phyloP scores from a whole-genome alignment of 2,888 invertebrate genomes.

The Trichopoda pennipes region DNA sequence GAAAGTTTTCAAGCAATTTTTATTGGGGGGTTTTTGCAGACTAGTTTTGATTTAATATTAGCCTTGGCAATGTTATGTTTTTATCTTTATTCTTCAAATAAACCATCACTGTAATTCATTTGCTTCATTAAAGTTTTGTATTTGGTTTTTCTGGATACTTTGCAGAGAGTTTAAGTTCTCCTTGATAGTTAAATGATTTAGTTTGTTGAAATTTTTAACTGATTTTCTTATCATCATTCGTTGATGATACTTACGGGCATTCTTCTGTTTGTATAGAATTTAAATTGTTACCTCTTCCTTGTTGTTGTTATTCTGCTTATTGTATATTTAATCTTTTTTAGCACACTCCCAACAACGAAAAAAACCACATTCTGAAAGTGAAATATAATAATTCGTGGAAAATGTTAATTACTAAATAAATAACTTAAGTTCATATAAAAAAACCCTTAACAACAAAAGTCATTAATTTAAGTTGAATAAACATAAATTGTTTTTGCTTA shows the following conservation, averaged over 20 bases:
- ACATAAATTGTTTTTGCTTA: background rate
- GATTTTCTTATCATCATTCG: background rate
- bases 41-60: background rate
- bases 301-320: slow-evolving; percentile 9
- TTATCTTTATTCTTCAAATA: slow-evolving; percentile 6
- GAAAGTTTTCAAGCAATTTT: background rate
- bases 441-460: slow-evolving; percentile 8
- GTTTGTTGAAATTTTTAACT: slow-evolving; percentile 28
- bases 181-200: slow-evolving; percentile 1
- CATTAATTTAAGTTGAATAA: slow-evolving; percentile 7
- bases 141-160: background rate
- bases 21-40: background rate
- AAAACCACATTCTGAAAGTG: slow-evolving; percentile 27
- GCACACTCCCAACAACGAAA: background rate
- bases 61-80: background rate
- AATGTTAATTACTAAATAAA: slow-evolving; percentile 8
- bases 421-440: slow-evolving; percentile 29
- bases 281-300: background rate
- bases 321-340: background rate
- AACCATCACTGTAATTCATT: slow-evolving; percentile 18
- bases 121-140: background rate
- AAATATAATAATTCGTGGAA: slow-evolving; percentile 27
- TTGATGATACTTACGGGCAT: background rate
- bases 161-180: slow-evolving; percentile 4
- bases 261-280: slow-evolving; percentile 13